Evolutionary conservation across 2,888 invertebrate genomes (phyloP), one percentile per base, ranked within the genome.

Genomic region (Helicoverpa assulta): DNA sequence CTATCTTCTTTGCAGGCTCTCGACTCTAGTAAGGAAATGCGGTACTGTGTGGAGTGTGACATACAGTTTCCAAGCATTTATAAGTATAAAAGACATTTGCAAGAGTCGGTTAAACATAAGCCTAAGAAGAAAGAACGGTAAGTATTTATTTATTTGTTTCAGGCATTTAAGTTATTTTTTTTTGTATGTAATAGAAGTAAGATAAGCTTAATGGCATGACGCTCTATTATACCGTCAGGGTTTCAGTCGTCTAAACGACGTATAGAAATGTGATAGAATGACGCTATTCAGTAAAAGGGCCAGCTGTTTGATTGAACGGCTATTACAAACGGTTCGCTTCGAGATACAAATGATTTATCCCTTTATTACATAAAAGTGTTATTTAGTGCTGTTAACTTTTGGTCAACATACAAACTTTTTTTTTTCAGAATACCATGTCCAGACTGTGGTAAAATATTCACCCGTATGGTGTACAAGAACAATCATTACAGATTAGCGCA

Each of bases 11-110:
- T 70, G 10, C 12, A 16, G 0, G 8, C 5, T 2, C 43, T 26
- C 1, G 78, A 80, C 12, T 50, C 57, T 0, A 55, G 47, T 14
- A 78, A 85, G 1, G 92, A 93, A 51, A 61, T 88, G 10, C 85
- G 90, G 0, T 93, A 93, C 69, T 94, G 94, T 55, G 93, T 94
- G 0, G 94, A 94, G 63, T 94, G 94, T 21, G 90, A 94, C 57
- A 86, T 84, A 2, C 90, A 89, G 43, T 94, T 89, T 66, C 55
- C 76, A 0, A 90, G 88, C 14, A 69, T 89, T 0, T 79, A 82
- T 47, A 87, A 88, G 14, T 94, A 92, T 65, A 85, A 82, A 47
- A 78, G 84, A 0, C 94, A 94, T 67, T 69, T 94, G 3, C 81
- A 84, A 2, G 87, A 87, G 0, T 88, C 92, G 0, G 84, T 80